A percentile compares a stretch with the other conserved stretches of the same genome.
Evolutionary conservation across 1,140 invertebrate species (phyloP).

Genomic region (Sarcophaga peregrina): DNA sequence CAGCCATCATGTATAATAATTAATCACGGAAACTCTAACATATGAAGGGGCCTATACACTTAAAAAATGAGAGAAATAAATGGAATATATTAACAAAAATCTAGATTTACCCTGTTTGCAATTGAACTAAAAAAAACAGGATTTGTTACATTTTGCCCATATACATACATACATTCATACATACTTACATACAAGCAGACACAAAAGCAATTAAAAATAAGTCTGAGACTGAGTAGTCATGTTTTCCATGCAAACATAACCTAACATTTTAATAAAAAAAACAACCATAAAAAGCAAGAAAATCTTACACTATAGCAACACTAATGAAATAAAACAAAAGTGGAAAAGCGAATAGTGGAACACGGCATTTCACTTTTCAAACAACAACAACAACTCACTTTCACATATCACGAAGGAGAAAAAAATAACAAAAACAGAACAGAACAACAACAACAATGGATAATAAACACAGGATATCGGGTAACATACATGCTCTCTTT

Average conservation of each 20-base stretch:
- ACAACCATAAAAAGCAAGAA: background rate
- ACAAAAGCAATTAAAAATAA: no score
- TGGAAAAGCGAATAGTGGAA: conserved; percentile 3
- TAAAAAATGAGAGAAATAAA: no score
- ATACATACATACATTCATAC: no score
- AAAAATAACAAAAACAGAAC: conserved; percentile 31
- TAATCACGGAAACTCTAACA: conserved; percentile 8
- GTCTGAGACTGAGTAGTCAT: background rate
- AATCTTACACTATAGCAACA: background rate
- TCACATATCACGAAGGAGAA: background rate
- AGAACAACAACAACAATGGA: background rate
- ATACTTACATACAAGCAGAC: no score
- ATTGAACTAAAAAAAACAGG: background rate
- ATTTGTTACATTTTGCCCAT: no score
- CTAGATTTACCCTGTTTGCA: no score
- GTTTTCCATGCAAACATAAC: background rate
- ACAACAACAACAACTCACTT: conserved; percentile 18
- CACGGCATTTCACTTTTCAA: conserved; percentile 26
- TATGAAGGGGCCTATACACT: no score
- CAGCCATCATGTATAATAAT: background rate
- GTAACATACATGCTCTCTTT: background rate
- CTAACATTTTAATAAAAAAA: background rate
- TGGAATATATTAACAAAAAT: no score
- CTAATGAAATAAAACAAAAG: background rate
- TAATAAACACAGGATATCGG: no score